A percentile compares a stretch with the other conserved stretches of the same genome.
phyloP scores from a whole-genome alignment of 2,888 invertebrate species.

The Lampropteryx suffumata region DNA sequence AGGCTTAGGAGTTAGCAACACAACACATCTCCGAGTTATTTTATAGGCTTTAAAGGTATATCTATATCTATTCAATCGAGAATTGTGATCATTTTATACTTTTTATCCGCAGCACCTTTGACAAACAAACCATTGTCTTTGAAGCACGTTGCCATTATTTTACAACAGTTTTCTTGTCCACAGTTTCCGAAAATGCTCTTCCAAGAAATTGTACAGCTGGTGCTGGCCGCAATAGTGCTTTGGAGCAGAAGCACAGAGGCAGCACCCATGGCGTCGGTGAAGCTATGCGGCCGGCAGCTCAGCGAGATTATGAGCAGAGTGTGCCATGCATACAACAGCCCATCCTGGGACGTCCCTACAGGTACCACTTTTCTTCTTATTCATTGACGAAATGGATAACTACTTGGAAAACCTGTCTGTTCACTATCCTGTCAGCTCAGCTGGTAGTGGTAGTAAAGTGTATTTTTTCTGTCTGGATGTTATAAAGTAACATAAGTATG shows the following conservation, averaged over 20 bases:
- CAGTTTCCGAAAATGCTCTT: slow-evolving; percentile 55
- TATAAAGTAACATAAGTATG: too few relatives aligned
- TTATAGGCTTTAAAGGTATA: not conserved
- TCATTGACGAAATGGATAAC: too few relatives aligned
- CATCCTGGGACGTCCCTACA: slow-evolving; percentile 72
- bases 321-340: slow-evolving; percentile 74
- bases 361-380: slow-evolving; percentile 40
- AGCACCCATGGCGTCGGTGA: slow-evolving; percentile 54
- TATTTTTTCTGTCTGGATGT: too few relatives aligned
- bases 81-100: too few relatives aligned
- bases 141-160: too few relatives aligned
- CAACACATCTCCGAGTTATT: not conserved
- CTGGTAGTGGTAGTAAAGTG: too few relatives aligned
- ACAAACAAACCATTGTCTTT: too few relatives aligned
- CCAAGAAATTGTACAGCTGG: slow-evolving; percentile 55
- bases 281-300: slow-evolving; percentile 70
- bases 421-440: too few relatives aligned
- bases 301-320: slow-evolving; percentile 72
- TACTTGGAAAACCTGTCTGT: too few relatives aligned
- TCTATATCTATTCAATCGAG: too few relatives aligned
- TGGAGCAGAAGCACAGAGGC: slow-evolving; percentile 56
- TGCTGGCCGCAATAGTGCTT: slow-evolving; percentile 56
- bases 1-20: slow-evolving; percentile 2
- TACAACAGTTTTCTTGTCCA: slow-evolving; percentile 2
- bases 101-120: too few relatives aligned